Conservation (phyloP, 2,113 vertebrate genomes). For the Tachysurus fulvidraco region DNA sequence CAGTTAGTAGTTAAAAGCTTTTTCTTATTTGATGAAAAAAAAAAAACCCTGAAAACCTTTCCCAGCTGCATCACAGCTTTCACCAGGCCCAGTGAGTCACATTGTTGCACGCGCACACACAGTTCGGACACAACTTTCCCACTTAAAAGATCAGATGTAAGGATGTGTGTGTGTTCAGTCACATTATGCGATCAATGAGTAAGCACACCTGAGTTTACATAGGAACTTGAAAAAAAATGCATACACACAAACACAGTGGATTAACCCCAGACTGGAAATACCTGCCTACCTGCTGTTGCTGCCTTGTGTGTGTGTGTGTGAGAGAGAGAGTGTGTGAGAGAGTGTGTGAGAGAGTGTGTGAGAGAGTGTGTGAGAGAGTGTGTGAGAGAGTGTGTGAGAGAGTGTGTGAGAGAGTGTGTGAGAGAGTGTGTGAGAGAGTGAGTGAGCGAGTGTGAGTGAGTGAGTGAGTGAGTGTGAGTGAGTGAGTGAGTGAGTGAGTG, state of each 20-base stretch:
- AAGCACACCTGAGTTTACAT: conserved; percentile 21
- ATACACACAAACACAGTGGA: conserved; percentile 33
- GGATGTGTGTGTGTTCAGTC: background rate
- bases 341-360: no score
- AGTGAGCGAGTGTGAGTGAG: no score
- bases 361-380: conserved; percentile 13
- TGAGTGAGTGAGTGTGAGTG: no score
- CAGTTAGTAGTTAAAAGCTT: conserved; percentile 7
- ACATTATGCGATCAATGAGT: background rate
- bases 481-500: no score
- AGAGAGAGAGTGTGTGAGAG: background rate
- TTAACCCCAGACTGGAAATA: conserved; percentile 66
- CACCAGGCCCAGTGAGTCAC: conserved; percentile 22
- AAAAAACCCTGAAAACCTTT: background rate
- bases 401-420: no score
- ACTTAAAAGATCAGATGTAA: background rate
- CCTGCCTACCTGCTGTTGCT: conserved; percentile 55
- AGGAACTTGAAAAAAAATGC: background rate
- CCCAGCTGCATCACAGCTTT: conserved; percentile 19
- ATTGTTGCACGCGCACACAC: no score
- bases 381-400: background rate
- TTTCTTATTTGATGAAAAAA: background rate
- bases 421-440: no score
- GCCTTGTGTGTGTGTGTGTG: background rate
- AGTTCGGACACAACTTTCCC: no score